Percentiles rank a stretch among this genome's conserved stretches.
phyloP scores from a whole-genome alignment of 2,113 vertebrate genomes.

The Psophia crepitans region DNA sequence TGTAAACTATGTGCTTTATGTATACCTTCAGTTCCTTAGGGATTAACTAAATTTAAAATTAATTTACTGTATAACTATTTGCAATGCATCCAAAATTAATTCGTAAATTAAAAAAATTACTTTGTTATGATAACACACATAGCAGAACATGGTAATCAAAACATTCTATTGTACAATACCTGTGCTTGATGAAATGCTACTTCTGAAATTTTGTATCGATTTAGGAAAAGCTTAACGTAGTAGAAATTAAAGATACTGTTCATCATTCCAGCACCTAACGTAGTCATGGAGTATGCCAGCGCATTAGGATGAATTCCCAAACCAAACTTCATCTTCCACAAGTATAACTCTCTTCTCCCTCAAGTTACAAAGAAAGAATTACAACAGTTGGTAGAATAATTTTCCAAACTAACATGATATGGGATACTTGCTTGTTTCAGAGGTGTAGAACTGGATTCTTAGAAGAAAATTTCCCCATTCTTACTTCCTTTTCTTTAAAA shows the following conservation, averaged over 20 bases:
- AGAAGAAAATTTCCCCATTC: neutral
- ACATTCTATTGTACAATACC: conserved; percentile 59
- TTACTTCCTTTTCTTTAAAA: neutral
- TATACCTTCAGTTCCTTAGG: neutral
- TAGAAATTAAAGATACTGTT: conserved; percentile 93
- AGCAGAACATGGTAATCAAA: neutral
- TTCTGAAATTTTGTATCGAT: conserved; percentile 85
- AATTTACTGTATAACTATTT: neutral
- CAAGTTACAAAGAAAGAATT: neutral
- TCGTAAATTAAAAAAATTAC: neutral
- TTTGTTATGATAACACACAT: neutral
- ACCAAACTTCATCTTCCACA: conserved; percentile 49
- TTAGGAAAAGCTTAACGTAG: conserved; percentile 89
- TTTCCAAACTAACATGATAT: neutral
- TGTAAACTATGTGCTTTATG: neutral
- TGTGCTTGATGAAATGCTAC: conserved; percentile 85
- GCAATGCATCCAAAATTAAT: neutral
- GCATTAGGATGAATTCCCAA: conserved; percentile 74
- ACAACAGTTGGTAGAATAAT: neutral
- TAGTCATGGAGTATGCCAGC: conserved; percentile 86
- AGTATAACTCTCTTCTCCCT: conserved; percentile 40
- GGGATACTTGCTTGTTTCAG: neutral
- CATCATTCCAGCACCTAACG: conserved; percentile 85
- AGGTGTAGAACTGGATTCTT: neutral
- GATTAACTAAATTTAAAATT: neutral